Percentiles rank a stretch among this genome's conserved stretches.
These are phyloP conservation scores for Lasaia peninsularis DNA, from an alignment of 1,140 invertebrate genomes.

Conservation along the genomic window DNA sequence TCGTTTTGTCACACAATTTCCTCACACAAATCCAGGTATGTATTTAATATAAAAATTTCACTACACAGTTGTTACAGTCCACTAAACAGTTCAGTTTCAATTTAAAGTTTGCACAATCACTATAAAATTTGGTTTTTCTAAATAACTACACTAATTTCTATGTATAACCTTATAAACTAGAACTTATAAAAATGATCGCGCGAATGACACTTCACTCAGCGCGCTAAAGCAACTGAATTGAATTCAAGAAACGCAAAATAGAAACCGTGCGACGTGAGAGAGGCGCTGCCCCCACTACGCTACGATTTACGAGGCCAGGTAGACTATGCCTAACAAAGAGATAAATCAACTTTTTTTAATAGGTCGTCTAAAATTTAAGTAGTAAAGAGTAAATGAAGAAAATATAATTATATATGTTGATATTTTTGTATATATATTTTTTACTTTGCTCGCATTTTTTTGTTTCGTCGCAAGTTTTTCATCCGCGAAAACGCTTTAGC, in stretches of 20 bases:
- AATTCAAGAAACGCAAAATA: constrained; percentile 75
- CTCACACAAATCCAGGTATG: constrained; percentile 45
- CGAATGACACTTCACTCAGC: constrained; percentile 57
- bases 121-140: constrained; percentile 43
- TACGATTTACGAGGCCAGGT: constrained; percentile 70
- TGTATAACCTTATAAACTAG: constrained; percentile 41
- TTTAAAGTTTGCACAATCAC: constrained; percentile 42
- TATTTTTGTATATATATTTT: too few relatives aligned
- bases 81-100: constrained; percentile 46
- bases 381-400: too few relatives aligned
- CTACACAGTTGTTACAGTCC: constrained; percentile 52
- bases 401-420: too few relatives aligned
- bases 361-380: too few relatives aligned
- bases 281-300: constrained; percentile 64
- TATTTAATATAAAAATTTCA: constrained; percentile 43
- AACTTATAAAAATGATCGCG: constrained; percentile 57
- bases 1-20: constrained; percentile 36
- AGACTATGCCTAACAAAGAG: constrained; percentile 48
- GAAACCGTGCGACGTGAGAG: constrained; percentile 67
- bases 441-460: too few relatives aligned
- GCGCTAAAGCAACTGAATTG: constrained; percentile 69
- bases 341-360: constrained; percentile 33
- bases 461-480: too few relatives aligned
- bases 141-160: constrained; percentile 30
- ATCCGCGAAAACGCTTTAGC: too few relatives aligned